Evolutionary conservation across 2,797 vertebrate genomes (phyloP), one percentile per base, ranked within the genome.

Genomic region (Aldrovandia affinis): DNA sequence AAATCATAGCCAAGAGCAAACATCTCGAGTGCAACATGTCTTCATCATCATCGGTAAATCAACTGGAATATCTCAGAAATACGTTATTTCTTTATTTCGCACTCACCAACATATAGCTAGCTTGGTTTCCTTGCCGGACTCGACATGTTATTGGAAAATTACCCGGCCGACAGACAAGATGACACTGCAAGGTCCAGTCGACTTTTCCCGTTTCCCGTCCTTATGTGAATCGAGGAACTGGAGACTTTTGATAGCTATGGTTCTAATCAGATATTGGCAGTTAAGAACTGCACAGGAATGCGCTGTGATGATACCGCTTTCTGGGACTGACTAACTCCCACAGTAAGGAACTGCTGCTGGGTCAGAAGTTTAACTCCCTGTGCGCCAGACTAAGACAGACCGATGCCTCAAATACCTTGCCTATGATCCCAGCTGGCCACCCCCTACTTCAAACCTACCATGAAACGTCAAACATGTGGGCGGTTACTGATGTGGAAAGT

Each of bases 191-290:
- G 63, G 78, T 22, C 80, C 42, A 80, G 82, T 73, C 70, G 85
- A 86, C 81, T 84, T 70, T 81, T 78, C 79, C 82, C 20, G 85
- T 82, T 84, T 85, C 87, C 84, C 63, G 52, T 78, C 54, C 65
- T 81, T 81, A 44, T 54, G 63, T 25, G 80, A 61, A 50, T 82
- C 33, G 39, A 81, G 78, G 81, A 84, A 75, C 68, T 80, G 80
- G 92, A 89, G 86, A 91, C 93, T 93, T 94, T 92, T 94, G 94
- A 93, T 90, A 47, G 73, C 73, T 44, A 90, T 92, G 94, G 92
- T 94, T 94, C 93, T 94, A 95, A 95, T 95, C 93, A 96, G 95
- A 94, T 94, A 93, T 93, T 95, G 95, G 89, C 88, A 88, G 88
- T 88, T 86, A 80, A 84, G 83, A 50, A 59, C 86, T 83, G 88